phyloP scores from a whole-genome alignment of 2,888 invertebrate genomes.

The Chouioia cunea region DNA sequence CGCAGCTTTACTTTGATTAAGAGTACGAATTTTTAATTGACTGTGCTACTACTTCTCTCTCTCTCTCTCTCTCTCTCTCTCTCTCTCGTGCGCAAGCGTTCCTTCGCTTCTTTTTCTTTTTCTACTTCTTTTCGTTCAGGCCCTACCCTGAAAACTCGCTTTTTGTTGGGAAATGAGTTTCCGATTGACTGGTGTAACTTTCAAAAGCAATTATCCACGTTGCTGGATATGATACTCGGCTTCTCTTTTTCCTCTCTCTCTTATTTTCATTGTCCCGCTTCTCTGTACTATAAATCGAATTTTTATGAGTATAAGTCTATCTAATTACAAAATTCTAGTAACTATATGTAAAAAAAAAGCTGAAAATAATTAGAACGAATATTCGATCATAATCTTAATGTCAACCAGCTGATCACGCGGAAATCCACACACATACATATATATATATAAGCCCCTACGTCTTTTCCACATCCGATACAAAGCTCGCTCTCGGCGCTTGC shows the following conservation, averaged over 20 bases:
- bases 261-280: constrained; percentile 13
- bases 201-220: constrained; percentile 1
- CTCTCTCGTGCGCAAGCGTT: constrained; percentile 26
- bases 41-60: not conserved
- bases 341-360: too few species aligned
- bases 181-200: not conserved
- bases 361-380: too few species aligned
- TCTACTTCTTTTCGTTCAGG: not conserved
- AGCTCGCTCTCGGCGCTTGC: constrained; percentile 46
- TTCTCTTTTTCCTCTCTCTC: constrained; percentile 19
- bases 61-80: not conserved
- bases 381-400: too few species aligned
- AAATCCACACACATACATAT: not conserved
- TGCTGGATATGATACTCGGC: constrained; percentile 9
- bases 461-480: constrained; percentile 44
- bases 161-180: not conserved
- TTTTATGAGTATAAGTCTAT: too few species aligned
- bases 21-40: constrained; percentile 25
- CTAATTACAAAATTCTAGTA: too few species aligned
- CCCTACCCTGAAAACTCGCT: not conserved
- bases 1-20: constrained; percentile 31
- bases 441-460: constrained; percentile 21
- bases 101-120: constrained; percentile 34
- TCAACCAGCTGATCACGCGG: too few species aligned
- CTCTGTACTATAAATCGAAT: not conserved